Evolutionary conservation across 1,140 invertebrate species (phyloP).

Genomic region (Dendrolimus punctatus): DNA sequence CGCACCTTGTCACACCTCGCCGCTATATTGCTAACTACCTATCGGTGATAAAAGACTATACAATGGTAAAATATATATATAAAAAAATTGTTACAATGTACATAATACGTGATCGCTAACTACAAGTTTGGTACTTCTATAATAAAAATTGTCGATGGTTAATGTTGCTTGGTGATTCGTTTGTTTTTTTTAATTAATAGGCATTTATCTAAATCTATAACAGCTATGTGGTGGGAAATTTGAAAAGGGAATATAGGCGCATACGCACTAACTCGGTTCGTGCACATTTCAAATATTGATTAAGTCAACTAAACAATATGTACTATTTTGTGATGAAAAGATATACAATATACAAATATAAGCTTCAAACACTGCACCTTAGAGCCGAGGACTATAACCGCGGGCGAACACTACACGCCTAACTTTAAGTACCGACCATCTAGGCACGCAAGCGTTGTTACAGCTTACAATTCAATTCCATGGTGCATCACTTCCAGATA

Average conservation of each 20-base stretch:
- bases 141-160: constrained; percentile 1
- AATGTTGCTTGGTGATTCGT: too few species aligned
- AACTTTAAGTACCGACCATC: constrained; percentile 53
- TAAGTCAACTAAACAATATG: too few species aligned
- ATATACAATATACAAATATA: too few species aligned
- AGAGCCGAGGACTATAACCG: constrained; percentile 17
- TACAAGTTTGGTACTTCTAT: constrained; percentile 69
- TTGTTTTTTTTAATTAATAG: constrained; percentile 14
- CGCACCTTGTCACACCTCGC: constrained; percentile 48
- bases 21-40: constrained; percentile 55
- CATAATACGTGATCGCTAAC: constrained; percentile 68
- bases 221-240: constrained; percentile 49
- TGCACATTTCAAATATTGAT: not conserved
- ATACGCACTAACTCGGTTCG: constrained; percentile 37
- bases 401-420: constrained; percentile 39
- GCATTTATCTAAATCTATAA: constrained; percentile 45
- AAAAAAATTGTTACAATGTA: constrained; percentile 66
- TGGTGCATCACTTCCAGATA: constrained; percentile 41
- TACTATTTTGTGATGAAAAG: too few species aligned
- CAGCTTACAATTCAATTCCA: constrained; percentile 61
- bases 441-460: constrained; percentile 49
- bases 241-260: constrained; percentile 32
- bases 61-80: constrained; percentile 70
- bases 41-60: constrained; percentile 58
- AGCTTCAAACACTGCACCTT: too few species aligned